Percentiles rank a stretch among this genome's conserved stretches.
These are phyloP conservation scores for Aporrectodea caliginosa DNA, from an alignment of 1,140 invertebrate species.

Conservation along the genomic window DNA sequence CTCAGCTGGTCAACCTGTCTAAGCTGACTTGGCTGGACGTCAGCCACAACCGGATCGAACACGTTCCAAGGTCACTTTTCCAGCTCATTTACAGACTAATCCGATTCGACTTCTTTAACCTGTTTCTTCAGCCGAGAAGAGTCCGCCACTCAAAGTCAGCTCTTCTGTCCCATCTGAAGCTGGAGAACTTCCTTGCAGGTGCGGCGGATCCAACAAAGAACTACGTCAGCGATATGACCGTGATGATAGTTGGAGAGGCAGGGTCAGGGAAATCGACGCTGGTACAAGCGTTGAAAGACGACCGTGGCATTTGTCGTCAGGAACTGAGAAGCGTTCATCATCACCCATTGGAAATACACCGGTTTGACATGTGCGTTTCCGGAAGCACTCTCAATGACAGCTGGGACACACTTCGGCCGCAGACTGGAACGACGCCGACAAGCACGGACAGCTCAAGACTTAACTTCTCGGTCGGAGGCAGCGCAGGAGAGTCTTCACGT, in stretches of 20 bases:
- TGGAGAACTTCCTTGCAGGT: not conserved
- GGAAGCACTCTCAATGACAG: not conserved
- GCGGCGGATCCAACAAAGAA: not conserved
- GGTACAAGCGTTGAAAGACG: slow-evolving; percentile 26
- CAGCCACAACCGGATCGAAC: slow-evolving; percentile 29
- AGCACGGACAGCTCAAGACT: not conserved
- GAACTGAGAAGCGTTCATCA: not conserved
- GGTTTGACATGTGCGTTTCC: not conserved
- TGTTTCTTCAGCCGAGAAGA: slow-evolving; percentile 22
- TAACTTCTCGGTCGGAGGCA: not conserved
- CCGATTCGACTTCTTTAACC: slow-evolving; percentile 34
- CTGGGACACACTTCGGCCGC: not conserved
- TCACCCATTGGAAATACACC: not conserved
- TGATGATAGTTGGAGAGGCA: slow-evolving; percentile 28
- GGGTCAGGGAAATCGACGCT: slow-evolving; percentile 32
- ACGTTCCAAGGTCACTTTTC: slow-evolving; percentile 22
- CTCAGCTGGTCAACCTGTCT: slow-evolving; percentile 24
- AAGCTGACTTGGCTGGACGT: slow-evolving; percentile 25
- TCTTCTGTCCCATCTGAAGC: not conserved
- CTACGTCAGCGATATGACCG: slow-evolving; percentile 21
- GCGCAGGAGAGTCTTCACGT: not conserved
- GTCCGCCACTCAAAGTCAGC: not conserved
- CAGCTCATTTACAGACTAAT: slow-evolving; percentile 26
- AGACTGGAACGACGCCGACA: not conserved
- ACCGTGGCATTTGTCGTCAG: not conserved